Percentiles rank a stretch among this genome's conserved stretches.
Conservation (phyloP, 2,113 vertebrate genomes). For the Chauna torquata region DNA sequence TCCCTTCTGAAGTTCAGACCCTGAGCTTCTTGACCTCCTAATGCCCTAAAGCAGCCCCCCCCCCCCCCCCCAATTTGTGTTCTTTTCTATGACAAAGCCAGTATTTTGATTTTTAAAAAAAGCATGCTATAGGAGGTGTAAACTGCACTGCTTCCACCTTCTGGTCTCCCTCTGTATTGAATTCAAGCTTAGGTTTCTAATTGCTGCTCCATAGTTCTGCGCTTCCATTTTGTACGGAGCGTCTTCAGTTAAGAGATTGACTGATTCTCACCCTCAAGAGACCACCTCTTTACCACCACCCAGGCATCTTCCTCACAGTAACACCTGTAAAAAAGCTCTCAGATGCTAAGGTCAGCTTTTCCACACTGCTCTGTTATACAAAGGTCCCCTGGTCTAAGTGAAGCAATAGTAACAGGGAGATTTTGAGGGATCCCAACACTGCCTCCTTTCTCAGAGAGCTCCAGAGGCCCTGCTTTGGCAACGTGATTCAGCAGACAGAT, state of each 20-base stretch:
- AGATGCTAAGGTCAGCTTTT: background rate
- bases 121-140: background rate
- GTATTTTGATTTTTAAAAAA: background rate
- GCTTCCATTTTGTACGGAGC: background rate
- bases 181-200: background rate
- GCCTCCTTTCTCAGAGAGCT: background rate
- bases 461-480: background rate
- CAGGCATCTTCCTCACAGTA: background rate
- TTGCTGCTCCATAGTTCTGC: background rate
- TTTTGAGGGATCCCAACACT: background rate
- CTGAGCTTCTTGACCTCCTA: background rate
- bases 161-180: constrained; percentile 14
- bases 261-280: background rate
- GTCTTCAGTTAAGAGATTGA: fast-evolving
- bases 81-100: background rate
- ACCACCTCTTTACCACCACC: fast-evolving
- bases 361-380: fast-evolving
- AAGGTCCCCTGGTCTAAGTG: background rate
- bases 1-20: background rate
- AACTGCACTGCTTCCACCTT: constrained; percentile 56
- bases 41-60: background rate
- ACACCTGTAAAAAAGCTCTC: background rate
- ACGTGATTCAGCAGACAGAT: background rate
- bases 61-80: fast-evolving
- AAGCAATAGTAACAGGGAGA: fast-evolving